A percentile compares a stretch with the other conserved stretches of the same genome.
These are phyloP conservation scores for Protomyctophum bolini DNA, from an alignment of 2,113 vertebrate species.

Conservation along the genomic window DNA sequence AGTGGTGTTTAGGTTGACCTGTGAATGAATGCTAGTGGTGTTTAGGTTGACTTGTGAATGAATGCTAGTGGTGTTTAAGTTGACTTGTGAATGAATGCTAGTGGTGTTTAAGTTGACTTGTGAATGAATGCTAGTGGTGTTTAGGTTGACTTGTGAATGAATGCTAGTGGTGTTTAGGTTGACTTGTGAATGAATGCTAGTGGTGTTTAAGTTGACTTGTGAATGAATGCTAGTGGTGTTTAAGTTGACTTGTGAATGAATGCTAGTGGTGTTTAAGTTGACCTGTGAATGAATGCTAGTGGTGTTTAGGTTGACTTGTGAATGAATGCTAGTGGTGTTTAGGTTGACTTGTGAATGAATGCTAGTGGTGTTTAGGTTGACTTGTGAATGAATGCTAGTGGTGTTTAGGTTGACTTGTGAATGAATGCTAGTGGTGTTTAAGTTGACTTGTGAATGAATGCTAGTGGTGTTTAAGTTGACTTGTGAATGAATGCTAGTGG, in stretches of 20 bases:
- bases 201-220: neutral
- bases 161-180: neutral
- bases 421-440: neutral
- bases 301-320: neutral
- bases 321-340: neutral
- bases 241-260: neutral
- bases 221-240: neutral
- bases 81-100: neutral
- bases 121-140: neutral
- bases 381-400: neutral
- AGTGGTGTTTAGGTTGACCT: neutral
- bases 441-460: neutral
- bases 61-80: neutral
- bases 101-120: neutral
- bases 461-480: neutral
- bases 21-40: neutral
- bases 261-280: neutral
- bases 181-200: neutral
- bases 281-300: neutral
- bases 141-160: neutral
- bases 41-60: neutral
- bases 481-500: neutral
- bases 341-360: neutral
- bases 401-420: neutral
- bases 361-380: neutral